These are phyloP conservation scores for Dendrolimus kikuchii DNA, from an alignment of 1,140 invertebrate genomes.

Conservation along the genomic window DNA sequence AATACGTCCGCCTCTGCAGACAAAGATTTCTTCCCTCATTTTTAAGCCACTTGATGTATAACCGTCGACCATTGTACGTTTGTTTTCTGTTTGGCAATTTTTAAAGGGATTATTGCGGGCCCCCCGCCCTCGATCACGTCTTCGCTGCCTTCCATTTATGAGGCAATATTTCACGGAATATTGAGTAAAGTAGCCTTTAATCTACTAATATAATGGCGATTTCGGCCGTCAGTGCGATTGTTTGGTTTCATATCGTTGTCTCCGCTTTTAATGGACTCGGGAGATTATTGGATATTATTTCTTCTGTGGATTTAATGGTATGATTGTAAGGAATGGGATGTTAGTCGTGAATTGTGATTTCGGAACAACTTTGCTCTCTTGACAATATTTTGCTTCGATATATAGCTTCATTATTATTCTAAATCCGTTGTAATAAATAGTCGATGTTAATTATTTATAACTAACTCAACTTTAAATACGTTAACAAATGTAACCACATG, in stretches of 20 bases:
- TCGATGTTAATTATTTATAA: no score
- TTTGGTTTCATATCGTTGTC: slow-evolving; percentile 51
- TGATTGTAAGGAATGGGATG: no score
- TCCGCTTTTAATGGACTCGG: slow-evolving; percentile 29
- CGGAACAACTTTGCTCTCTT: no score
- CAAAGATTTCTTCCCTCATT: slow-evolving; percentile 17
- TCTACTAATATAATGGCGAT: slow-evolving; percentile 63
- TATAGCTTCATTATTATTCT: no score
- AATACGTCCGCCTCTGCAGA: no score
- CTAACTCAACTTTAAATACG: no score
- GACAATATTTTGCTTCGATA: no score
- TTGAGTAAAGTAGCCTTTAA: slow-evolving; percentile 69
- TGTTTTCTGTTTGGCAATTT: slow-evolving; percentile 68
- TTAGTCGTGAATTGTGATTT: no score
- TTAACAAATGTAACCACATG: no score
- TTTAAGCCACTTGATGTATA: slow-evolving; percentile 56
- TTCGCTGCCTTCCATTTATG: slow-evolving; percentile 60
- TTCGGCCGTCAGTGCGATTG: slow-evolving; percentile 47
- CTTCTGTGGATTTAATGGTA: not conserved
- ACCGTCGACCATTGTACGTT: slow-evolving; percentile 45
- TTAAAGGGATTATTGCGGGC: slow-evolving; percentile 59
- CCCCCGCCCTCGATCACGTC: slow-evolving; percentile 49
- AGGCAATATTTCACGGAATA: slow-evolving; percentile 68
- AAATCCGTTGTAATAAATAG: no score
- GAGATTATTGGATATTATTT: slow-evolving; percentile 27